A percentile compares a stretch with the other conserved stretches of the same genome.
phyloP scores from a whole-genome alignment of 2,113 vertebrate genomes.

The Xyliphius kryptos region DNA sequence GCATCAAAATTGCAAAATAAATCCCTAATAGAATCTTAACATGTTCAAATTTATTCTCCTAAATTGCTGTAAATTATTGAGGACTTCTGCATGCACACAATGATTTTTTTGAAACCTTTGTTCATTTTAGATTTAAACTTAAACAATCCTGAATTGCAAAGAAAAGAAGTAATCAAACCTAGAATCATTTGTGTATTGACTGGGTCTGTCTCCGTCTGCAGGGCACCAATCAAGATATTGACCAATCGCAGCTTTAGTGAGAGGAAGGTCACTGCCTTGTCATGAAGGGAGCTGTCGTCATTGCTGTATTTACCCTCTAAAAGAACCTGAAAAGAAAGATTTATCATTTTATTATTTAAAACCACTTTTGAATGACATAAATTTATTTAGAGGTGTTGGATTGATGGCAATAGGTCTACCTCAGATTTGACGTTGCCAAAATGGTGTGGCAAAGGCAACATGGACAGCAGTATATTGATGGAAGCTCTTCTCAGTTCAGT shows the following conservation, averaged over 20 bases:
- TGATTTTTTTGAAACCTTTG: too few relatives aligned
- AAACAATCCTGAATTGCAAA: too few relatives aligned
- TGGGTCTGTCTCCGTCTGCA: conserved; percentile 83
- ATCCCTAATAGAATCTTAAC: too few relatives aligned
- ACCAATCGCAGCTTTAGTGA: conserved; percentile 83
- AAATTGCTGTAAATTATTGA: too few relatives aligned
- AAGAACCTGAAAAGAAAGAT: conserved; percentile 63
- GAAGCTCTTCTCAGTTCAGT: conserved; percentile 86
- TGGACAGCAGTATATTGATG: conserved; percentile 82
- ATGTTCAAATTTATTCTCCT: too few relatives aligned
- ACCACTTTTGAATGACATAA: neutral
- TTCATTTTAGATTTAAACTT: too few relatives aligned
- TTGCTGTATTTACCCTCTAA: conserved; percentile 87
- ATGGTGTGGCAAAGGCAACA: conserved; percentile 84
- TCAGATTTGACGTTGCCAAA: conserved; percentile 82
- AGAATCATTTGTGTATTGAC: conserved; percentile 90
- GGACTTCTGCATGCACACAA: too few relatives aligned
- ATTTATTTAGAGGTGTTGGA: neutral
- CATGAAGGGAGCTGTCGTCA: conserved; percentile 71
- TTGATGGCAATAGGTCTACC: conserved; percentile 55
- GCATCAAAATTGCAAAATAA: too few relatives aligned
- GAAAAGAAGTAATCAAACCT: conserved; percentile 60
- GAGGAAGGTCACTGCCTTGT: conserved; percentile 79
- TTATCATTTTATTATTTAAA: neutral
- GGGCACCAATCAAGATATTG: conserved; percentile 83